Evolutionary conservation across 2,888 invertebrate genomes (phyloP).

Genomic region (Hyppa rectilinea): DNA sequence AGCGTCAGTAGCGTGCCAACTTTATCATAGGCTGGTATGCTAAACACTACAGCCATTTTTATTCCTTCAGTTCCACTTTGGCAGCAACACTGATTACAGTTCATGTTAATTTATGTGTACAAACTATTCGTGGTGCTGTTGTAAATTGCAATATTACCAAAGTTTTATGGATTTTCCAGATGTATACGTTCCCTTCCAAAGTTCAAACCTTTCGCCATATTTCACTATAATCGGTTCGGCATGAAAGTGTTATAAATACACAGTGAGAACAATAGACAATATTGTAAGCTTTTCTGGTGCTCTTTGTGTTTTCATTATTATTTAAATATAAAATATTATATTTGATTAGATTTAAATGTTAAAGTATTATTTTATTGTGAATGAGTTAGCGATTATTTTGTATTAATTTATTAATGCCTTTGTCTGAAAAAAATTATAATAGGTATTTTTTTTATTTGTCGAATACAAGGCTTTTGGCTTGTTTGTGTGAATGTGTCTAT

Average conservation of each 20-base stretch:
- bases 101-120: not conserved
- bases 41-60: slow-evolving; percentile 24
- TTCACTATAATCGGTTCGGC: not conserved
- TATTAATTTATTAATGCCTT: no score
- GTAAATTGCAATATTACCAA: not conserved
- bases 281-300: not conserved
- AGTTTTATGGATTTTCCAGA: not conserved
- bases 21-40: slow-evolving; percentile 4
- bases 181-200: not conserved
- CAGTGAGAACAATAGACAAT: not conserved
- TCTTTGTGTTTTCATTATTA: not conserved
- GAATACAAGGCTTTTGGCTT: not conserved
- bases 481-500: not conserved
- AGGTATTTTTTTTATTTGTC: no score
- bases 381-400: no score
- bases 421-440: no score
- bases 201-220: not conserved
- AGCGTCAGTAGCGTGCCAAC: slow-evolving; percentile 6
- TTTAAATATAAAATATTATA: no score
- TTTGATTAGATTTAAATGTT: no score
- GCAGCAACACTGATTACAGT: not conserved
- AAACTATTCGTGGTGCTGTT: not conserved
- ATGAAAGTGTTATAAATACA: not conserved
- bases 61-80: not conserved
- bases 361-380: no score